Conservation (phyloP, 1,140 invertebrate genomes). For the Aphelenchoides fujianensis region DNA sequence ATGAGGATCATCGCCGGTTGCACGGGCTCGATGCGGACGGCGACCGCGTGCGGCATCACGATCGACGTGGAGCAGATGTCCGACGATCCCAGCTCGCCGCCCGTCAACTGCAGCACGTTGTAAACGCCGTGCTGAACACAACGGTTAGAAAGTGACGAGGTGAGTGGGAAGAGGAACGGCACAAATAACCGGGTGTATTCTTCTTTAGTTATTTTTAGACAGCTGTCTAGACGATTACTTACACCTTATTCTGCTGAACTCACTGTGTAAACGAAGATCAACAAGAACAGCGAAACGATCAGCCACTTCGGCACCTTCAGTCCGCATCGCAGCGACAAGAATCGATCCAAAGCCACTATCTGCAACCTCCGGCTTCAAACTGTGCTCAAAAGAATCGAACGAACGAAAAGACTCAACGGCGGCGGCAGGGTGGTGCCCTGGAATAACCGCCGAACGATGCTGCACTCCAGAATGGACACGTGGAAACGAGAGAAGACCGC, state of each 20-base stretch:
- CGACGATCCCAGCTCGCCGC: background rate
- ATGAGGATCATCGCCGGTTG: background rate
- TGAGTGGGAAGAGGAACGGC: too few relatives aligned
- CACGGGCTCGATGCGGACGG: background rate
- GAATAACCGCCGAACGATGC: background rate
- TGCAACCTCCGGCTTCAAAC: background rate
- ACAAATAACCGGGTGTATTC: too few relatives aligned
- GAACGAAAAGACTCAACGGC: background rate
- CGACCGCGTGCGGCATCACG: background rate
- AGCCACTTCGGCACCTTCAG: background rate
- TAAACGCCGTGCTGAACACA: background rate
- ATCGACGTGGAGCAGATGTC: background rate
- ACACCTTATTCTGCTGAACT: too few relatives aligned
- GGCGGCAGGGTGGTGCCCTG: slow-evolving; percentile 1
- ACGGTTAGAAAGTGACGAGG: slow-evolving; percentile 2
- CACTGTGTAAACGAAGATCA: background rate
- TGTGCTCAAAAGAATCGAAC: background rate
- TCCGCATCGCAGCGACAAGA: background rate
- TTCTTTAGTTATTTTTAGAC: too few relatives aligned
- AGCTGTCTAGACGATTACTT: too few relatives aligned
- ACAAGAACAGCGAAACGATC: background rate
- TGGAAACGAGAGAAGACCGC: background rate
- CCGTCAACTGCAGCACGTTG: background rate
- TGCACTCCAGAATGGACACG: background rate
- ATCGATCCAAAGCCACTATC: slow-evolving; percentile 5